Evolutionary conservation across 2,113 vertebrate genomes (phyloP).

Genomic region (Corapipo altera): DNA sequence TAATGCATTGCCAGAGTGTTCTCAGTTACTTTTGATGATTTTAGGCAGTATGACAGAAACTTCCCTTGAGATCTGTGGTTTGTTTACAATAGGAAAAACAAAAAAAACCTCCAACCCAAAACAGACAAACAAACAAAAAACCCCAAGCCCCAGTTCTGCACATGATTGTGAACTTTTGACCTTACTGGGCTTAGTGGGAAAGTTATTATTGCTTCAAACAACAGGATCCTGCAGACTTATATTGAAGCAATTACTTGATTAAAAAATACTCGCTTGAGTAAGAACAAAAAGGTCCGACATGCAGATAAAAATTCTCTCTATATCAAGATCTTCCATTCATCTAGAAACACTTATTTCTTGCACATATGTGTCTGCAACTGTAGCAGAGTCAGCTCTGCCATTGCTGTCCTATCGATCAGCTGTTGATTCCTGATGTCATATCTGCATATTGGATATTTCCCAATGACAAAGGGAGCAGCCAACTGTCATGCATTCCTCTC

Average conservation of each 20-base stretch:
- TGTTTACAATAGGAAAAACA: neutral
- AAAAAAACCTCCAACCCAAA: neutral
- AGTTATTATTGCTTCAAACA: neutral
- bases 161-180: neutral
- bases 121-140: neutral
- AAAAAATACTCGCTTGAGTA: neutral
- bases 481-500: neutral
- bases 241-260: neutral
- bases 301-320: neutral
- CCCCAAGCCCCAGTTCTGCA: neutral
- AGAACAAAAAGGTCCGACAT: neutral
- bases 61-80: neutral
- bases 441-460: neutral
- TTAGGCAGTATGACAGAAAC: neutral
- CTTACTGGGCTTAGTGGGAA: neutral
- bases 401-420: neutral
- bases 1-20: neutral
- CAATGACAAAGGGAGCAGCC: neutral
- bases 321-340: neutral
- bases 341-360: neutral
- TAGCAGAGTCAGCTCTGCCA: neutral
- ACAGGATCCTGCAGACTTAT: neutral
- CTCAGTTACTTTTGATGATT: neutral
- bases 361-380: neutral
- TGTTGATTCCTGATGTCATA: neutral